Evolutionary conservation across 2,113 vertebrate species (phyloP), one percentile per base, ranked within the genome.

Genomic region (Leptodactylus fuscus): DNA sequence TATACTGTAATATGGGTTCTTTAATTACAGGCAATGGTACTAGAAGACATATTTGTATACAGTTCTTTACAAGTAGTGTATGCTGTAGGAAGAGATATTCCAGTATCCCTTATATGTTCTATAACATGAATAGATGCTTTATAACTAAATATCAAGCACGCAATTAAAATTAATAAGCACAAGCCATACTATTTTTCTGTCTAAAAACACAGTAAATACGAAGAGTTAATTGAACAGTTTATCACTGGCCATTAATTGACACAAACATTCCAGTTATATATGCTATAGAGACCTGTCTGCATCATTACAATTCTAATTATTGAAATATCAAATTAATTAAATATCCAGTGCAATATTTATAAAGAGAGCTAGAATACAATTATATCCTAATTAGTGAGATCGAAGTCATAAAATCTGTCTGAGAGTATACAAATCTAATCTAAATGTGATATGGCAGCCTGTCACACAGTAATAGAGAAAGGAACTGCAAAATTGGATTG

Each of bases 281-380:
- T 10, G 27, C n/a, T 49, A 76, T 73, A 73, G 9, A 73, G 38
- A 73, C 10, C 36, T 73, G 10, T 24, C n/a, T 73, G 7, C 9
- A 5, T 49, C 44, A 49, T 51, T 49, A 16, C 27, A 76, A 44
- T 29, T 32, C 12, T 76, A 76, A 76, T 76, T 51, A 76, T n/a
- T 51, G 13, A 51, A 51, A 76, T 32, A 51, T 32, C 49, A 16
- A 51, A 1, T 20, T 12, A 62, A 62, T 62, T 10, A 62, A 62
- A 29, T 29, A 27, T 62, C 11, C 9, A 29, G 15, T 29, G 27
- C 27, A 76, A 76, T 51, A 24, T 51, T 29, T 46, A 24, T 49
- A 22, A 29, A 51, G 70, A 51, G 44, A 34, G 70, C 15, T 51
- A 41, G 29, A 76, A 29, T 76, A 76, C 29, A 41, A 73, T 73